A percentile compares a stretch with the other conserved stretches of the same genome.
Evolutionary conservation across 2,888 invertebrate species (phyloP).

Genomic region (Sympetrum striolatum): DNA sequence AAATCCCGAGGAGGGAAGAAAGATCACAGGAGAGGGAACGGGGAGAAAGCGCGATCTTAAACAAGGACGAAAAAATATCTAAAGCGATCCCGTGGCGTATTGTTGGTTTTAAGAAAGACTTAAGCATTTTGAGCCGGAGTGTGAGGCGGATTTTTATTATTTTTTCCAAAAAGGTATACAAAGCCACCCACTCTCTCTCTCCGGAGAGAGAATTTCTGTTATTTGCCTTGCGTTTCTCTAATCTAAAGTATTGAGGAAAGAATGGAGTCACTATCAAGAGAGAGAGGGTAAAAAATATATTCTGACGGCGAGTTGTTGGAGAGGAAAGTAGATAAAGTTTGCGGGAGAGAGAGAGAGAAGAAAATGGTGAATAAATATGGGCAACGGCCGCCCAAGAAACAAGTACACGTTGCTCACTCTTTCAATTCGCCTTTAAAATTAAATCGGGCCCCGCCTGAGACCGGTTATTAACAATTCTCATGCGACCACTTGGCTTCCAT

Average conservation of each 20-base stretch:
- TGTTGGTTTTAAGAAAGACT: slow-evolving; percentile 23
- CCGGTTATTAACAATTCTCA: too few relatives aligned
- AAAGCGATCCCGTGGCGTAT: slow-evolving; percentile 5
- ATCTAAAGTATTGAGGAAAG: slow-evolving; percentile 26
- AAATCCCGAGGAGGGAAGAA: not conserved
- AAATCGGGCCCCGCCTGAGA: too few relatives aligned
- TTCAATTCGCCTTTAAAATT: too few relatives aligned
- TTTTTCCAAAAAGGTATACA: not conserved
- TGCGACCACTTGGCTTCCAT: not conserved
- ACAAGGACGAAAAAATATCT: not conserved
- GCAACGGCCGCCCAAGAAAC: too few relatives aligned
- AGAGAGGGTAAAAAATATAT: not conserved
- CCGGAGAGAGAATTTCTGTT: slow-evolving; percentile 32
- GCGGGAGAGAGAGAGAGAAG: not conserved
- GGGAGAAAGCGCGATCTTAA: not conserved
- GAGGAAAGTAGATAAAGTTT: not conserved
- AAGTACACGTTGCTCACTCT: too few relatives aligned
- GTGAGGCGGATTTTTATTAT: not conserved
- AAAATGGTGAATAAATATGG: not conserved
- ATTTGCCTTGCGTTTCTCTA: slow-evolving; percentile 42
- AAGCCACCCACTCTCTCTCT: not conserved
- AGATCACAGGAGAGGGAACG: not conserved
- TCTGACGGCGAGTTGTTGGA: not conserved
- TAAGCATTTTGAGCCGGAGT: not conserved
- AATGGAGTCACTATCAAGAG: not conserved